phyloP scores from a whole-genome alignment of 1,140 invertebrate genomes.

The Apis cerana region DNA sequence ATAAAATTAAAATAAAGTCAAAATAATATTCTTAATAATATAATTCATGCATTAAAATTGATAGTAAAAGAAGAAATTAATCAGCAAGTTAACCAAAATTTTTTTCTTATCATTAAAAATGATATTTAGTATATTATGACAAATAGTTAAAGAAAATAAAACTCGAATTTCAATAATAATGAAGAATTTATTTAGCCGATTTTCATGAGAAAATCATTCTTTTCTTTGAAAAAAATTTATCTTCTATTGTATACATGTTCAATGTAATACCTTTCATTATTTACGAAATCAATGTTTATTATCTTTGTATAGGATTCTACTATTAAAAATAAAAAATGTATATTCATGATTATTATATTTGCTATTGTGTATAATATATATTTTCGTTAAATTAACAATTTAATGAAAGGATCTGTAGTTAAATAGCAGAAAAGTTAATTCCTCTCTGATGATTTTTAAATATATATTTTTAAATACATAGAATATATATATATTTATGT shows the following conservation, averaged over 20 bases:
- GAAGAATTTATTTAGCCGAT: not conserved
- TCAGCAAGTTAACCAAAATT: no score
- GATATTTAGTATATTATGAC: not conserved
- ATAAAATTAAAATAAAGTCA: no score
- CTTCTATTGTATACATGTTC: slow-evolving; percentile 3
- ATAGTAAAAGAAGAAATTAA: no score
- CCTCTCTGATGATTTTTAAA: no score
- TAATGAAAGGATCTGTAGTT: not conserved
- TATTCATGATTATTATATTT: not conserved
- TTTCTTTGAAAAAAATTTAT: not conserved
- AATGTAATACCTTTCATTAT: slow-evolving; percentile 1
- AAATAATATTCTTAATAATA: no score
- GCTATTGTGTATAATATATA: not conserved
- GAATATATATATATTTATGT: no score
- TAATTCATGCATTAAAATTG: no score
- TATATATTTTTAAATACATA: no score
- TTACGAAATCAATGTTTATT: slow-evolving; percentile 9
- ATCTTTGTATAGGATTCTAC: not conserved
- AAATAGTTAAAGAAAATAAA: not conserved
- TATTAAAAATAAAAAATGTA: no score
- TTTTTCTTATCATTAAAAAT: not conserved
- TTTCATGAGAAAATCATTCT: not conserved
- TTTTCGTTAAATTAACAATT: not conserved
- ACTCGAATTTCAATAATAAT: not conserved
- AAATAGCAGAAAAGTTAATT: no score